These are phyloP conservation scores for Barypeithes pellucidus DNA, from an alignment of 2,888 invertebrate genomes.

Conservation along the genomic window DNA sequence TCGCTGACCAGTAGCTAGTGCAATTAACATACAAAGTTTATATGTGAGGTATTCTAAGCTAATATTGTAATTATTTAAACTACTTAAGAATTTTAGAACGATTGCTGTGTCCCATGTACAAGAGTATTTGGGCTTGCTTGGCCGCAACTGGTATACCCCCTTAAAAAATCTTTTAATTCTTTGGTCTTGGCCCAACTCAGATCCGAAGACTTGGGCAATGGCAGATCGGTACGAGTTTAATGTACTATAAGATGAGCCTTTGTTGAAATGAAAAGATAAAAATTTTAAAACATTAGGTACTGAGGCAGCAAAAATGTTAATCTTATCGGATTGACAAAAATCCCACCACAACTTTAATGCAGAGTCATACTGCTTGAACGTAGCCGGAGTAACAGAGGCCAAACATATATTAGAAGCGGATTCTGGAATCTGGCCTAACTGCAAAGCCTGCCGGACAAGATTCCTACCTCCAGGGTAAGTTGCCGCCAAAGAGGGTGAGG, in stretches of 20 bases:
- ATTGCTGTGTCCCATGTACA: constrained; percentile 29
- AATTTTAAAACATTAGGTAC: constrained; percentile 33
- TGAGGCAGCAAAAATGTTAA: constrained; percentile 1
- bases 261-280: constrained; percentile 20
- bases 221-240: constrained; percentile 43
- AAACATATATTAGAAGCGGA: constrained; percentile 24
- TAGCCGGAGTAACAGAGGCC: constrained; percentile 14
- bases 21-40: too few species aligned
- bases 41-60: too few species aligned
- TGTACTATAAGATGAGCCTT: not conserved
- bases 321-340: not conserved
- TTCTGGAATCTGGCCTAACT: constrained; percentile 21
- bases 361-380: constrained; percentile 14
- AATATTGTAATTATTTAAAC: too few species aligned
- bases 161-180: constrained; percentile 40
- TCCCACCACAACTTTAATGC: constrained; percentile 32
- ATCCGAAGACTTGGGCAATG: constrained; percentile 15
- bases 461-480: constrained; percentile 33
- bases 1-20: too few species aligned
- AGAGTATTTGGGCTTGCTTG: constrained; percentile 14
- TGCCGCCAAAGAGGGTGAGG: constrained; percentile 31
- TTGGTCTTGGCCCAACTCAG: constrained; percentile 20
- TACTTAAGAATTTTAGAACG: constrained; percentile 21
- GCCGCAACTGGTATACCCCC: constrained; percentile 42
- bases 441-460: constrained; percentile 29